Conservation (phyloP, 2,888 invertebrate genomes). For the Megaustenia siamemsis region DNA sequence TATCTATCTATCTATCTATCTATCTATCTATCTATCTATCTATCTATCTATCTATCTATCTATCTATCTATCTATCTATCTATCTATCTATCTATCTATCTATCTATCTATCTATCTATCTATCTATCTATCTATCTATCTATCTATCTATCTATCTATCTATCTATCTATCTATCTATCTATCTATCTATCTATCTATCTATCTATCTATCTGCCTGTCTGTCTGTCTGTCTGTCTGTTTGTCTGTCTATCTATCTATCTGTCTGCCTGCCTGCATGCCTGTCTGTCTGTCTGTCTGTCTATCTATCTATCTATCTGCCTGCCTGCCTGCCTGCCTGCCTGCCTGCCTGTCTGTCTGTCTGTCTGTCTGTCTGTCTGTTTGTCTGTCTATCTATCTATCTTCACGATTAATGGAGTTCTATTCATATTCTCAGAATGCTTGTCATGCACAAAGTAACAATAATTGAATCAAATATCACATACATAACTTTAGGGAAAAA, state of each 20-base stretch:
- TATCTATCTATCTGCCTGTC: conserved; percentile 13
- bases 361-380: conserved; percentile 2
- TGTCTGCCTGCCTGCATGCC: not conserved
- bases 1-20: conserved; percentile 9
- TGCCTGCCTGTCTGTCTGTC: not conserved
- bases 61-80: conserved; percentile 22
- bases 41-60: conserved; percentile 22
- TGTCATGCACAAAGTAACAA: too few relatives aligned
- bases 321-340: not conserved
- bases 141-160: conserved; percentile 22
- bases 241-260: conserved; percentile 16
- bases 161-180: conserved; percentile 22
- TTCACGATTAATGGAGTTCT: not conserved
- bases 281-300: conserved; percentile 6
- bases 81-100: conserved; percentile 16
- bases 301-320: conserved; percentile 16
- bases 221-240: conserved; percentile 2
- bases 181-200: conserved; percentile 22
- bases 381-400: conserved; percentile 16
- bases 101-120: conserved; percentile 18
- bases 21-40: conserved; percentile 14
- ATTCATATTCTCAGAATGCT: too few relatives aligned
- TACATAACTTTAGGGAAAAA: too few relatives aligned
- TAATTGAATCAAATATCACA: too few relatives aligned
- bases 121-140: conserved; percentile 22